These are phyloP conservation scores for Alces alces DNA, from an alignment of 2,113 vertebrate genomes.

Conservation along the genomic window DNA sequence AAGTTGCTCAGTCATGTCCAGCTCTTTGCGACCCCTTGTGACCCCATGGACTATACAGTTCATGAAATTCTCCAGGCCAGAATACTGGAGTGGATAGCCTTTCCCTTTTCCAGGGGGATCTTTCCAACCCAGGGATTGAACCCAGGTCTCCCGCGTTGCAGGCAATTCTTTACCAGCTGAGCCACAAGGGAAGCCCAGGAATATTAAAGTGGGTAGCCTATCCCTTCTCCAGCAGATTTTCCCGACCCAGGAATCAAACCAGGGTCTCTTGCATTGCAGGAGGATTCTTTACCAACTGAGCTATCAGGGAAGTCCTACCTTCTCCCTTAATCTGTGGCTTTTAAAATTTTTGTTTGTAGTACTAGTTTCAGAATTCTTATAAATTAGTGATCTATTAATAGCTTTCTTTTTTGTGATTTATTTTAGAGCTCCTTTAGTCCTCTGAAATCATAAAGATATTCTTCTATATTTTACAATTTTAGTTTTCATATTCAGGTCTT, in stretches of 20 bases:
- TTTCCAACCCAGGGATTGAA: neutral
- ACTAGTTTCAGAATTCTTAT: neutral
- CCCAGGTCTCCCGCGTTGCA: neutral
- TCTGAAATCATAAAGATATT: neutral
- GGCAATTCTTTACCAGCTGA: neutral
- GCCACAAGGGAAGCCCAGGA: neutral
- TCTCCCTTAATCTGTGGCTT: neutral
- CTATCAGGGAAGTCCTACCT: neutral
- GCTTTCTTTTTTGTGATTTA: neutral
- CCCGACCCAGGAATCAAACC: neutral
- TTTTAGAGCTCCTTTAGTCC: neutral
- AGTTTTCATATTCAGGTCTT: neutral
- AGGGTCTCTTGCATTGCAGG: neutral
- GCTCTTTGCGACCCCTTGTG: neutral
- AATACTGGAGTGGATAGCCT: neutral
- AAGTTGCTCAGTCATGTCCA: neutral
- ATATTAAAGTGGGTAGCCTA: neutral
- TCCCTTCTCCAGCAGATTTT: neutral
- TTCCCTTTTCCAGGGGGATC: neutral
- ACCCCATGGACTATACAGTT: neutral
- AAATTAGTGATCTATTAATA: neutral
- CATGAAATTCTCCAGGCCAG: neutral
- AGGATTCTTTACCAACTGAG: neutral
- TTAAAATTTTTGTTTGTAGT: neutral
- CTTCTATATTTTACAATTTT: neutral